Evolutionary conservation across 2,888 invertebrate genomes (phyloP).

Genomic region (Therioaphis trifolii): DNA sequence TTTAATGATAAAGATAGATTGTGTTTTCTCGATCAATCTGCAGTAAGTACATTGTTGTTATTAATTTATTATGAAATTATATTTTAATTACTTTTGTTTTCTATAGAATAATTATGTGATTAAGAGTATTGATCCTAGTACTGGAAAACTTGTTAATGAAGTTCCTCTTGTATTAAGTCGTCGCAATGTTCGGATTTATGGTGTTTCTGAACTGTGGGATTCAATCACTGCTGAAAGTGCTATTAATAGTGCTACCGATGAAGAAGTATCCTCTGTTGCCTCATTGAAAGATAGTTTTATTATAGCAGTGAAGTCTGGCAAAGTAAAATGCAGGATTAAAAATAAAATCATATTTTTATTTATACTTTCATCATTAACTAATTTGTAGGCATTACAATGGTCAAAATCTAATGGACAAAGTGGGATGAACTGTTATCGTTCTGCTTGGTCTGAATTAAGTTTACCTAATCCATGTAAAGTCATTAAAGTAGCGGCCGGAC

Average conservation of each 20-base stretch:
- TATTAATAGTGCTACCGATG: conserved; percentile 57
- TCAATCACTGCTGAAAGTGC: conserved; percentile 58
- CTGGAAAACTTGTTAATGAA: conserved; percentile 60
- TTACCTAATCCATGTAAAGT: conserved; percentile 80
- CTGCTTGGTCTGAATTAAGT: conserved; percentile 71
- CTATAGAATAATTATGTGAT: conserved; percentile 51
- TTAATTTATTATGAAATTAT: background rate
- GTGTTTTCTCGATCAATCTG: conserved; percentile 56
- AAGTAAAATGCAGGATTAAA: conserved; percentile 22
- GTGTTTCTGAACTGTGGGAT: conserved; percentile 58
- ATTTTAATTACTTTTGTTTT: background rate
- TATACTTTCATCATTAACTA: conserved; percentile 65
- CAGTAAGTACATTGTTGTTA: conserved; percentile 42
- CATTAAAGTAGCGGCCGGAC: conserved; percentile 86
- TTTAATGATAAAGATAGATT: conserved; percentile 56
- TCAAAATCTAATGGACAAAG: conserved; percentile 65
- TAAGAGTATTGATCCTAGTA: conserved; percentile 57
- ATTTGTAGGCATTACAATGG: conserved; percentile 67
- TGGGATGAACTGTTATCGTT: conserved; percentile 48
- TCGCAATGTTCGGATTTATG: conserved; percentile 55
- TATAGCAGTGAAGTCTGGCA: conserved; percentile 58
- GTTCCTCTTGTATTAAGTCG: conserved; percentile 59
- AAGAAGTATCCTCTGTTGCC: conserved; percentile 55
- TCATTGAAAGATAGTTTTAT: conserved; percentile 59
- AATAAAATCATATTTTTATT: background rate